Base-by-base conservation (phyloP, 2,113 vertebrate species). In the Elaphurus davidianus region DNA sequence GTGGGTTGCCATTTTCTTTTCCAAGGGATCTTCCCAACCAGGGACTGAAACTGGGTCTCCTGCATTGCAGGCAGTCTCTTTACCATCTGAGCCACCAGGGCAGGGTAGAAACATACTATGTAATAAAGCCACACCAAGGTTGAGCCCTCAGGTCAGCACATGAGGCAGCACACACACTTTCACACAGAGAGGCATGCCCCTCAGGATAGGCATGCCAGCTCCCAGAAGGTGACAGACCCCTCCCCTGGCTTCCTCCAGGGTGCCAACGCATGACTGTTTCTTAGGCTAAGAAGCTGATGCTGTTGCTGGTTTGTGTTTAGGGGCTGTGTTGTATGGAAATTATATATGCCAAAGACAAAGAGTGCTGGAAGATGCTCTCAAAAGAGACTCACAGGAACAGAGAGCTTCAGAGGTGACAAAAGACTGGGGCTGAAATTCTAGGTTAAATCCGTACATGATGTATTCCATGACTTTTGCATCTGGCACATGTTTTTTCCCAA, bases 171-270 rank as follows among this genome's bases (percentile, higher is more conserved):
- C 4, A 43, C 0, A n/a, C 33, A 54, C 30, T 43, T 43, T 52
- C 40, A 86, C 33, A 1, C 4, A 23, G 17, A 27, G 15, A 89
- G 78, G 7, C 19, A 7, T 14, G 40, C 21, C n/a, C 40, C 4
- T 14, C 36, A 6, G 81, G 52, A 21, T 0, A 12, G 11, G 13
- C 0, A 0, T 2, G 3, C 12, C 43, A 10, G 33, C 50, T 79
- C 52, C 79, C 17, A 7, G 25, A 13, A n/a, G 62, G 57, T 40
- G 67, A 40, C 19, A 40, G 67, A 40, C 13, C 6, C 71, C 62
- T 43, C 17, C 45, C 10, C 60, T 19, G 13, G 21, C 12, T 15
- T 9, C 47, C 47, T 6, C 43, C 11, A 13, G 25, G 4, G 2
- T 2, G 62, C 45, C 23, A 62, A 19, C 2, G 79, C 12, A 14